Conservation (phyloP, 2,113 vertebrate species). For the Picathartes gymnocephalus region DNA sequence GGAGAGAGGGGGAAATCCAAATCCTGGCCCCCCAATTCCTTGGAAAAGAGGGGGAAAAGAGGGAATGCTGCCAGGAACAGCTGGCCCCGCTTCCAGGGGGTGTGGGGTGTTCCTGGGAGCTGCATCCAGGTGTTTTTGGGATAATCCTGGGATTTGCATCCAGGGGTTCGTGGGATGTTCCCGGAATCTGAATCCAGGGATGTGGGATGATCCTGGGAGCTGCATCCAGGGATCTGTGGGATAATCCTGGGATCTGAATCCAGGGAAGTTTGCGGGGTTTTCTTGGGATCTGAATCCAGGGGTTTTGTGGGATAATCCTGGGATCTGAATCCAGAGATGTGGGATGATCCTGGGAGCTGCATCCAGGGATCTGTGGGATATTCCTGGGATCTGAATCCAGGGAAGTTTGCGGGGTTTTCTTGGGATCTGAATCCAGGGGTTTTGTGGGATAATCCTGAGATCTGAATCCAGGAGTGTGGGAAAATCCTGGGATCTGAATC, state of each 20-base stretch:
- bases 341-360: not conserved
- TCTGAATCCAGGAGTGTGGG: not conserved
- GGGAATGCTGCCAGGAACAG: not conserved
- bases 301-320: fast-evolving
- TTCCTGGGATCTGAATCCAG: not conserved
- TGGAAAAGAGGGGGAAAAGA: not conserved
- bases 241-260: fast-evolving
- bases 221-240: not conserved
- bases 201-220: not conserved
- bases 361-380: not conserved
- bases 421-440: no score
- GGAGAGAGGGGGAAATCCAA: not conserved
- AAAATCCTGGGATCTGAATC: not conserved
- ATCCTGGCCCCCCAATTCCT: fast-evolving
- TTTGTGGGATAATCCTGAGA: not conserved
- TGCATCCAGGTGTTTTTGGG: no score
- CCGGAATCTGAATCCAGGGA: not conserved
- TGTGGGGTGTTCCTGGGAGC: not conserved
- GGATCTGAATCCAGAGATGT: not conserved
- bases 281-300: no score
- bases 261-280: not conserved
- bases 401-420: fast-evolving
- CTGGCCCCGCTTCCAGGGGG: not conserved
- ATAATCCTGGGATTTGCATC: no score
- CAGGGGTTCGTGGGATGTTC: fast-evolving